Evolutionary conservation across 2,797 vertebrate species (phyloP), one percentile per base, ranked within the genome.

Genomic region (Cercopithecus hamlyni): DNA sequence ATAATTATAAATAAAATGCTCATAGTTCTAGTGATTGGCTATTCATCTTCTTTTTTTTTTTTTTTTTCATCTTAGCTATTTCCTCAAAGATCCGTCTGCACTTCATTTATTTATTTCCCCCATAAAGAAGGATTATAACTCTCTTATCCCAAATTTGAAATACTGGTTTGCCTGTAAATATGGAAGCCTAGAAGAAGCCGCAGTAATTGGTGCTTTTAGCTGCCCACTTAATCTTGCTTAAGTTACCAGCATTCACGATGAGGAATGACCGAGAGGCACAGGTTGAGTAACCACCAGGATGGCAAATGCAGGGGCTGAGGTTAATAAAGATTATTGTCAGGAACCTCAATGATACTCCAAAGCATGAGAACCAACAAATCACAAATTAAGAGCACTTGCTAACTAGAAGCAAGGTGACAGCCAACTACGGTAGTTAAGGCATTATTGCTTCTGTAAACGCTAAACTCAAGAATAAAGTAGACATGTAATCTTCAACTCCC

Each of bases 361-460:
- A 97, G 85, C 73, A 93, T 45, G 7, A 75, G 96, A 80, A 97
- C 64, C 39, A 64, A 43, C n/a, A 92, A 97, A 83, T 76, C 96
- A 97, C 82, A 97, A 96, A 98, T 98, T 97, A 98, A 96, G 96
- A 94, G 88, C 82, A 76, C 94, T 97, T 64, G 57, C 94, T 97
- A 97, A 97, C 96, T 96, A 96, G 97, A 97, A 98, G 98, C 90
- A 33, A 98, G 97, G 97, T 98, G 98, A 98, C 93, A 98, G 97
- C 94, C 97, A 98, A 98, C 92, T 97, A 96, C 94, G 79, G 98
- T 97, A 98, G 98, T 98, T 98, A 98, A 98, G 98, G 98, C 97
- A 94, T 98, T 98, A 98, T 90, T 98, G 98, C 99, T 99, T 99
- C 99, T 98, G 98, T 99, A 98, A 99, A 98, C 83, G 98, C 98